These are phyloP conservation scores for Medauroidea extradentata DNA, from an alignment of 1,140 invertebrate species.

Conservation along the genomic window DNA sequence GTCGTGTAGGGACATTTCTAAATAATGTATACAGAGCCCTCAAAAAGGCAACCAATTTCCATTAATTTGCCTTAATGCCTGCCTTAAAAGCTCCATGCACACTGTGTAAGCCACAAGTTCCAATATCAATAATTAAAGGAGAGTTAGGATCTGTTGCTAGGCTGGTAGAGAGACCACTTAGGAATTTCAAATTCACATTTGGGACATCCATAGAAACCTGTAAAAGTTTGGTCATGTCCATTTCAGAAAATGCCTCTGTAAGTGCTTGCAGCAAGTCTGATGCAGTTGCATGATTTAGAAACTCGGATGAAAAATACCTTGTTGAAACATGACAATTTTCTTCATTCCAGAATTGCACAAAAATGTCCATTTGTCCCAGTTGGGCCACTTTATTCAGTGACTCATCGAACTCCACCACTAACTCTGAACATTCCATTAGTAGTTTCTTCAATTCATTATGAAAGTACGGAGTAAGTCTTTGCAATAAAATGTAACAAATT, in stretches of 20 bases:
- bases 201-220: constrained; percentile 14
- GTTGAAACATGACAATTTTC: too few relatives aligned
- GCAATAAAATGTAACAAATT: constrained; percentile 17
- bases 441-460: constrained; percentile 12
- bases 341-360: too few relatives aligned
- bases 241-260: neutral
- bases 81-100: constrained; percentile 20
- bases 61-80: too few relatives aligned
- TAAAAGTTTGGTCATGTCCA: constrained; percentile 7
- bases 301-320: too few relatives aligned
- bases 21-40: constrained; percentile 14
- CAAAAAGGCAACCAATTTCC: constrained; percentile 9
- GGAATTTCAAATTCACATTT: constrained; percentile 21
- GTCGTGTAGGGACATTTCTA: constrained; percentile 12
- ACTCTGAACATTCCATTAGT: neutral
- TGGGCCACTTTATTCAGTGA: too few relatives aligned
- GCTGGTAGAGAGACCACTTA: too few relatives aligned
- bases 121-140: constrained; percentile 16
- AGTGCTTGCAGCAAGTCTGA: too few relatives aligned
- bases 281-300: too few relatives aligned
- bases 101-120: constrained; percentile 22
- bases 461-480: constrained; percentile 22
- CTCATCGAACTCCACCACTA: constrained; percentile 24
- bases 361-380: too few relatives aligned
- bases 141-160: neutral